A percentile compares a stretch with the other conserved stretches of the same genome.
Evolutionary conservation across 2,797 vertebrate species (phyloP).

Genomic region (Hyperoplus lanceolatus): DNA sequence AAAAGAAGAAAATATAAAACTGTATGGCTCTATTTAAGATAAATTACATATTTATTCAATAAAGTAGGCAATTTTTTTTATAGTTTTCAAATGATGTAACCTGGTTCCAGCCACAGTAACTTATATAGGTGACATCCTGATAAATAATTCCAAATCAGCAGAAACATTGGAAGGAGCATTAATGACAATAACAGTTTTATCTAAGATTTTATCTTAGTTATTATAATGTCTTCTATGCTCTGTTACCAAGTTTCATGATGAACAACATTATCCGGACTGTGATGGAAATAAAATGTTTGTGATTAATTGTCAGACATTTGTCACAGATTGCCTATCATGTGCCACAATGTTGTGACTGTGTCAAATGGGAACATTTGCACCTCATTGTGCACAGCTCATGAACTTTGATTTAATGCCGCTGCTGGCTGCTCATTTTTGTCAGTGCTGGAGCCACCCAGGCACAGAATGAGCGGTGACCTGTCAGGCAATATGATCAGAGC

Average conservation of each 20-base stretch:
- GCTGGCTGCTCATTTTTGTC: conserved; percentile 10
- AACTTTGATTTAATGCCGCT: conserved; percentile 5
- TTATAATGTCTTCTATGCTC: no score
- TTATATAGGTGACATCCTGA: background rate
- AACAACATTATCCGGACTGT: no score
- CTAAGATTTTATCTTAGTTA: no score
- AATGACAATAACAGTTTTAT: no score
- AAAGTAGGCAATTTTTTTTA: background rate
- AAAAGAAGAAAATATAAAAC: background rate
- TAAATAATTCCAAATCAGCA: background rate
- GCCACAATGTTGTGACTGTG: background rate
- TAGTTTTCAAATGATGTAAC: background rate
- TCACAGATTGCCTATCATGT: no score
- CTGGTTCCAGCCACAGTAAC: background rate
- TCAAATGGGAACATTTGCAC: conserved; percentile 24
- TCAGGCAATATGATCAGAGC: conserved; percentile 22
- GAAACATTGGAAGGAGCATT: background rate
- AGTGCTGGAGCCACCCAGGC: conserved; percentile 6
- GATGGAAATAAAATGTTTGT: no score
- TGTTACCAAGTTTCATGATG: no score
- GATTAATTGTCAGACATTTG: no score
- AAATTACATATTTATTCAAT: background rate
- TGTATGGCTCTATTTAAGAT: background rate
- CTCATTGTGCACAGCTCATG: conserved; percentile 14
- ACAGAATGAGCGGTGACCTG: conserved; percentile 12